Base-by-base conservation (phyloP, 1,140 invertebrate species). In the Lamellibrachia luymesi region DNA sequence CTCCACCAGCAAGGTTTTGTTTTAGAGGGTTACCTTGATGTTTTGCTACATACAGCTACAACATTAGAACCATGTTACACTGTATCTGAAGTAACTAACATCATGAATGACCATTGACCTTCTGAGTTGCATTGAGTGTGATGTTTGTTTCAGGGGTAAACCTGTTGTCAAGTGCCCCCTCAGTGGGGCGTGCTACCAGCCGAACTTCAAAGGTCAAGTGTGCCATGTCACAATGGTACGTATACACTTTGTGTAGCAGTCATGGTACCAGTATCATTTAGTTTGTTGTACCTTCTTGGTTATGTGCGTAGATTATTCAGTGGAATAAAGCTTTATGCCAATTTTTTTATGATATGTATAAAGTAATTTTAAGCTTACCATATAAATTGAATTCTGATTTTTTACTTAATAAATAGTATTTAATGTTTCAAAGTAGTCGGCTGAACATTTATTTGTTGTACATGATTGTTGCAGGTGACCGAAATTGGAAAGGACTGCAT, bases 81-180 rank as follows among this genome's bases (percentile, higher is more conserved):
- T 38, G 38, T 38, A 38, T 38, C 38, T 38, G 17, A 56, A 56
- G 52, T 56, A 6, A 56, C 6, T 17, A 56, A 56, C 52, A 56
- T 56, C 52, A 56, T 92, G 13, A 38, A 10, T 10, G 50, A 51
- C 5, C 27, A 2, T 1, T 92, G 91, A 50, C 91, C 8, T 0
- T 92, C 7, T 51, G 91, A 49, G 51, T 13, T 8, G 51, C 25
- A 2, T 56, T 13, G 2, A 38, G 6, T 52, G 27, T 92, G 92
- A 10, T 92, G 25, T 92, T 52, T 10, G 10, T 93, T 93, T 90
- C 95, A 96, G 97, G 95, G 99, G 99, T 93, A 99, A 99, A 95
- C 98, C 98, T 0, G 98, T 99, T 96, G 97, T 98, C 5, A 99
- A 98, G 94, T 99, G 99, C 96, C 98, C 98, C 0, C 97, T 99